phyloP scores from a whole-genome alignment of 2,797 vertebrate species.

The Coccyzus lansbergi region DNA sequence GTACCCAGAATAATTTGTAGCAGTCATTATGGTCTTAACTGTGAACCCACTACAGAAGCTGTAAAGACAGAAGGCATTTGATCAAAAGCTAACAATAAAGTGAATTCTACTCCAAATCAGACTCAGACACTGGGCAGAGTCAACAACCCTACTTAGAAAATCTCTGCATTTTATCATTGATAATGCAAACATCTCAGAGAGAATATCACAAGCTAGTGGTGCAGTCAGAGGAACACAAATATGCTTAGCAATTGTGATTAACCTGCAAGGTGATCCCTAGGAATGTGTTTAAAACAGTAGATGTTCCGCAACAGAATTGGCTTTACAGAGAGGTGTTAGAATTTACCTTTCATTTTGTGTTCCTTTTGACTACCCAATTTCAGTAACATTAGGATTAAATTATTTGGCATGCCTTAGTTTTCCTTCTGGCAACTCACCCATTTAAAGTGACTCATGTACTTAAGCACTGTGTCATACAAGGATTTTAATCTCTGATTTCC shows the following conservation, averaged over 20 bases:
- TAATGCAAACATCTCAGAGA: neutral
- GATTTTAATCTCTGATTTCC: neutral
- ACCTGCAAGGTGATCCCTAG: neutral
- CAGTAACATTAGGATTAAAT: neutral
- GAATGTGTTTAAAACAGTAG: neutral
- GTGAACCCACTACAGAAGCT: neutral
- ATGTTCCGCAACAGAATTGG: neutral
- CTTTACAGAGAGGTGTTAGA: neutral
- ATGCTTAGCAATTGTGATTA: neutral
- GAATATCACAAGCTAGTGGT: neutral
- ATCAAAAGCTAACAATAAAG: neutral
- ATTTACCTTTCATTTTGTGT: neutral
- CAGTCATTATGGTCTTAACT: neutral
- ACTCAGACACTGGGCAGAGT: neutral
- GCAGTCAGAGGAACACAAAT: neutral
- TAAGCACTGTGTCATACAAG: neutral
- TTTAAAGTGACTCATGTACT: neutral
- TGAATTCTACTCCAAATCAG: neutral
- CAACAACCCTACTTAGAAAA: neutral
- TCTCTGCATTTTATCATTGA: neutral
- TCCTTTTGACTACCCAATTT: neutral
- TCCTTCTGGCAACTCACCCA: neutral
- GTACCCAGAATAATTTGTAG: neutral
- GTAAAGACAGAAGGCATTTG: neutral
- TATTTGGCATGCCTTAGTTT: neutral